Base-by-base conservation (phyloP, 1,140 invertebrate species). In the Drosophila santomea region DNA sequence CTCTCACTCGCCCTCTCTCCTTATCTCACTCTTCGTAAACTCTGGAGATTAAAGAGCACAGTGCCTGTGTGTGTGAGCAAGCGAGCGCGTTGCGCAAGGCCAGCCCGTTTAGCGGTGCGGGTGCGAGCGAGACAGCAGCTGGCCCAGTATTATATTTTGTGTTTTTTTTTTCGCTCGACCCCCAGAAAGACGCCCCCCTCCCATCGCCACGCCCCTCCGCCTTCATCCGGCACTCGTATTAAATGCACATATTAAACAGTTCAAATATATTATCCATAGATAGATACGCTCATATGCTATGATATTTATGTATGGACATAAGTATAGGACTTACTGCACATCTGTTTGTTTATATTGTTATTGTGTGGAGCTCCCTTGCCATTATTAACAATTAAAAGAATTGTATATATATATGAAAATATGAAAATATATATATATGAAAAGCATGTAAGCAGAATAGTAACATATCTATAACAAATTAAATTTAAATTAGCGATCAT, bases 51-150 rank as follows among this genome's bases (percentile, higher is more conserved):
- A 82, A 83, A 83, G 81, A 79, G 80, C 60, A 61, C 68, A 50
- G 17, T 45, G 28, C 36, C 43, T 35, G 36, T 62, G 44, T 59
- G 48, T 66, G 12, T 36, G 64, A 80, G 78, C 72, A 86, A 86
- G 78, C 83, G 82, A 86, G 83, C 79, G 55, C 83, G 83, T 86
- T 86, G 84, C 83, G 83, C 83, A 86, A 86, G 83, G 83, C 83
- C 83, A 81, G 74, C 41, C 68, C 54, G 62, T 58, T 47, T 50
- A 64, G 60, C 25, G n/a, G 12, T 61, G 66, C 23, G 57, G 60
- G 76, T 84, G 73, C 41, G 52, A 76, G 64, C 44, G 77, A 57
- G 72, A 86, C 32, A 66, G 56, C 51, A 74, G 56, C 64, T 58
- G 76, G 78, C 71, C 68, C 57, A 78, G 69, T 63, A 75, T 58